Conservation (phyloP, 2,797 vertebrate genomes). For the Synanceia verrucosa region DNA sequence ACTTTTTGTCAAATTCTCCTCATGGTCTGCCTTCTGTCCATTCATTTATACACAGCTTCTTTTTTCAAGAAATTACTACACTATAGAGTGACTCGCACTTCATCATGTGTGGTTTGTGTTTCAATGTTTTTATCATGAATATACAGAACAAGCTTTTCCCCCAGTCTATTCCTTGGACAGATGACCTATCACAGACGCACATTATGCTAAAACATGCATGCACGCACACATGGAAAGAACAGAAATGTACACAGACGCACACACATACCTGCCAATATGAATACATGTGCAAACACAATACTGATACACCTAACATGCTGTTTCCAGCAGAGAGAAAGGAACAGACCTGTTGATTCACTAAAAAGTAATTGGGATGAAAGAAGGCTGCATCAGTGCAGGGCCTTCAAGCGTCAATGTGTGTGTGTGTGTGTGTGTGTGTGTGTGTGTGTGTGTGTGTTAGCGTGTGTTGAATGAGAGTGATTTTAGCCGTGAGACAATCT, state of each 20-base stretch:
- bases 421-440: not conserved
- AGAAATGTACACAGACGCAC: not conserved
- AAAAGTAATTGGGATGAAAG: constrained; percentile 3
- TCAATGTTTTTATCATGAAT: too few species aligned
- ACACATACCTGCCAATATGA: not conserved
- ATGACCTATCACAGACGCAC: too few species aligned
- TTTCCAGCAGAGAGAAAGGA: constrained; percentile 12
- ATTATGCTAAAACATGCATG: not conserved
- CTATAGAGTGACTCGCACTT: too few species aligned
- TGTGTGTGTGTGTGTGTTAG: not conserved
- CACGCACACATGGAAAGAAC: not conserved
- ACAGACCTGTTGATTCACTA: constrained; percentile 19
- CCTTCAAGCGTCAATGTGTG: not conserved
- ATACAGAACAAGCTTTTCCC: too few species aligned
- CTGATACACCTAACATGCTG: not conserved
- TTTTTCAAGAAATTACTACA: too few species aligned
- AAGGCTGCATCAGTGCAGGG: not conserved
- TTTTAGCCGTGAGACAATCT: constrained; percentile 52
- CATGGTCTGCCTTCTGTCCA: too few species aligned
- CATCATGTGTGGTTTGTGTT: too few species aligned
- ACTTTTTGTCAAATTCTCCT: too few species aligned
- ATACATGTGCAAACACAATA: not conserved
- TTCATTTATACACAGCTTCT: too few species aligned
- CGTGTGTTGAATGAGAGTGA: not conserved
- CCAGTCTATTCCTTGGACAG: too few species aligned